Base-by-base conservation (phyloP, 2,888 invertebrate species). In the Buathra laborator region DNA sequence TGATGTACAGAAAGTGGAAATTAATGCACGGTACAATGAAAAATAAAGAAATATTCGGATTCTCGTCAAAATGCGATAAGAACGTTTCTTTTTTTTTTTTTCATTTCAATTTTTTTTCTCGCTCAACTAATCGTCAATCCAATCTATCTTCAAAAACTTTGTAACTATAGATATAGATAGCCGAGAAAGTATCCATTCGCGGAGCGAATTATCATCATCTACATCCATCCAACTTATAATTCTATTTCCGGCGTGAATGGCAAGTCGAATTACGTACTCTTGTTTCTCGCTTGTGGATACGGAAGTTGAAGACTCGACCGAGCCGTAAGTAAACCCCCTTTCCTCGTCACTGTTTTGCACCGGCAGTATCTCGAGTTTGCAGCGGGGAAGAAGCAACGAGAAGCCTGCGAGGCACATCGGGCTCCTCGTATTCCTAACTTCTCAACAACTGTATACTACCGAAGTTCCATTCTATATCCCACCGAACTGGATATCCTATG, bases 201-300 rank as follows among this genome's bases (percentile, higher is more conserved):
- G 19, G 7, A 59, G 59, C 59, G 59, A 59, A 59, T 59, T 59
- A 59, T 59, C 59, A 59, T 59, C 59, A 59, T 59, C 29, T 12
- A 10, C 24, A 59, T 59, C 29, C 59, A 29, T 51, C 19, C 14
- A 37, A 37, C 37, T 32, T 66, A 51, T 51, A 66, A 66, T 66
- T 76, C 51, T 43, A 53, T 66, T 76, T 37, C 64, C 48, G 37
- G 51, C 66, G 64, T 66, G 32, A 66, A 76, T 76, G 64, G 64
- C 19, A 66, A 37, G 29, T 37, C 37, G 75, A 76, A 76, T 66
- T 12, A 66, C 64, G 66, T 16, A 76, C 19, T 19, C 43, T 51
- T 76, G 64, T 76, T 66, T 43, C 24, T 7, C 24, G 37, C 37
- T 66, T n/a, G 19, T 19, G 75, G 66, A 76, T 76, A 37, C 32